Percentiles rank a stretch among this genome's conserved stretches.
phyloP scores from a whole-genome alignment of 1,140 invertebrate genomes.

The Akabosia matsudoensis region DNA sequence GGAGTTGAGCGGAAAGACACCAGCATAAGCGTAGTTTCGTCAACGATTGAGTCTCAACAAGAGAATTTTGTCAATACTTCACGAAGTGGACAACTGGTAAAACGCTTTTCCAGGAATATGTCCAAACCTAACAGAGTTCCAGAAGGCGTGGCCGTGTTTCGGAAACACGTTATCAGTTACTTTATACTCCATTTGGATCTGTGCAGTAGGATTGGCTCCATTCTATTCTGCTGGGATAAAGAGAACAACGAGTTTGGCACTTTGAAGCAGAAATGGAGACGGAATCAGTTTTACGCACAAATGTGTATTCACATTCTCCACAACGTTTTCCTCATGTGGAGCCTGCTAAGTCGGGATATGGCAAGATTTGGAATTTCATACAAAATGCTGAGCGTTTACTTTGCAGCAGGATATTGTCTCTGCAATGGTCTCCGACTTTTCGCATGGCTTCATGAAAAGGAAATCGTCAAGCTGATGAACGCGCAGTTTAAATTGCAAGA shows the following conservation, averaged over 20 bases:
- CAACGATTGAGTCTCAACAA: too few species aligned
- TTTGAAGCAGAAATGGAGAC: background rate
- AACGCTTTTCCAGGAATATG: too few species aligned
- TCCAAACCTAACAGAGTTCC: too few species aligned
- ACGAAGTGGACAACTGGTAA: too few species aligned
- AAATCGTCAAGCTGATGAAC: conserved; percentile 17
- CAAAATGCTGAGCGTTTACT: conserved; percentile 12
- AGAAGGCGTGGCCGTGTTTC: background rate
- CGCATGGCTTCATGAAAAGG: conserved; percentile 19
- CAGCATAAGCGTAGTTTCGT: too few species aligned
- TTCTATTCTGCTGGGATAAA: conserved; percentile 1
- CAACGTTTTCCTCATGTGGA: conserved; percentile 14
- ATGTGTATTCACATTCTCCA: background rate
- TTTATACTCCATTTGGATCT: conserved; percentile 7
- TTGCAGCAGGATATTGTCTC: background rate
- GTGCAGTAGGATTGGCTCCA: conserved; percentile 7
- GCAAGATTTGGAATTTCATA: conserved; percentile 8
- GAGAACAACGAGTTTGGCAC: background rate
- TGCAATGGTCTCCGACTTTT: conserved; percentile 6
- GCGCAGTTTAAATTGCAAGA: background rate
- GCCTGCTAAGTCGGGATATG: background rate
- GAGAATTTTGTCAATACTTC: too few species aligned
- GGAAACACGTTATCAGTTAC: background rate
- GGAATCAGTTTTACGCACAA: background rate
- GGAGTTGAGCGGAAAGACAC: too few species aligned